Evolutionary conservation across 2,113 vertebrate genomes (phyloP), one percentile per base, ranked within the genome.

Genomic region (Callionymus lyra): DNA sequence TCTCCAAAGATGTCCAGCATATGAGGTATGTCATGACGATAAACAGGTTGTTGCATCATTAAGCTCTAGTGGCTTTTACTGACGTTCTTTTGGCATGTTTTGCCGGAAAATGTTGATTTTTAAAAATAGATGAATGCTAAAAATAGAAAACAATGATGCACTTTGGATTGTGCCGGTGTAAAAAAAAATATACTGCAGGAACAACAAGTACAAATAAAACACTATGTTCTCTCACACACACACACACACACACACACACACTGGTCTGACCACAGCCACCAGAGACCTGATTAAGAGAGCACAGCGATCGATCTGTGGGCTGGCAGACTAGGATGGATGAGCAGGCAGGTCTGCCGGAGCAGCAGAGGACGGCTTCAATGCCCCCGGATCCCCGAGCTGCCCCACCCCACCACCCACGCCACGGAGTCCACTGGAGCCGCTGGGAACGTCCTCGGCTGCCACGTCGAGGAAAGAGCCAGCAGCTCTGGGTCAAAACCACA

Each of bases 261-360:
- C 50, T 41, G 36, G 15, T 70, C 75, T 41, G 42, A 71, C 73
- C 74, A 72, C 72, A 79, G 72, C 72, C 83, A 80, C 77, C 62
- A 75, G 83, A 84, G 85, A 82, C 81, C 83, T 84, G 85, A 88
- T 85, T 85, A 87, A 84, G 80, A 74, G 79, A 82, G 81, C 76
- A 76, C 59, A 53, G 68, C 65, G 68, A 85, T 85, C 74, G 82
- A 85, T 88, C 81, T 80, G 66, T 58, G 67, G 58, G 69, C 70
- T 76, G 76, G 69, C 79, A 72, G 72, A 65, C 58, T 54, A 81
- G 76, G 81, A 84, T 83, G 83, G 84, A 85, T 85, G 86, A 78
- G 69, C 65, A 50, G 72, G 62, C 65, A 76, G 74, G 59, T 53
- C 47, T 66, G 56, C 56, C 59, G 60, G 76, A 82, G 76, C 79